These are phyloP conservation scores for Plebejus argus DNA, from an alignment of 2,888 invertebrate species.

Conservation along the genomic window DNA sequence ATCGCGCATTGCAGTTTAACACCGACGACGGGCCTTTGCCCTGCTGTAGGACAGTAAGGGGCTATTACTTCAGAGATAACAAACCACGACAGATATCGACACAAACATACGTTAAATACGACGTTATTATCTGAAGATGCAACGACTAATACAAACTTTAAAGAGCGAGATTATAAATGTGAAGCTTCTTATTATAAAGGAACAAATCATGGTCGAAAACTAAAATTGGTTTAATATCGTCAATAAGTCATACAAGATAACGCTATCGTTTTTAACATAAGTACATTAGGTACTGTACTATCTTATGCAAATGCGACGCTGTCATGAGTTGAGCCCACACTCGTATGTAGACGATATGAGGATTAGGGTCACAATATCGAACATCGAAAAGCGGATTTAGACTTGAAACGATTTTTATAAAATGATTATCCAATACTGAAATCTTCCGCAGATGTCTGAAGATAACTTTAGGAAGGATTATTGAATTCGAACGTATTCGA, in stretches of 20 bases:
- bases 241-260: conserved; percentile 5
- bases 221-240: neutral
- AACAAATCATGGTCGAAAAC: neutral
- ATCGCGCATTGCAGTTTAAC: conserved; percentile 41
- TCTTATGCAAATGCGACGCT: conserved; percentile 23
- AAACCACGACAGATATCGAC: conserved; percentile 34
- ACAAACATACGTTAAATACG: conserved; percentile 31
- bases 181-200: neutral
- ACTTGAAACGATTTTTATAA: conserved; percentile 29
- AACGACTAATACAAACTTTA: neutral
- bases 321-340: conserved; percentile 12
- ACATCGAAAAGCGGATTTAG: conserved; percentile 26
- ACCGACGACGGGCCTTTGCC: conserved; percentile 42
- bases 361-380: conserved; percentile 29
- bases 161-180: neutral
- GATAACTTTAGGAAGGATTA: conserved; percentile 24
- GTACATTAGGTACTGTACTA: neutral
- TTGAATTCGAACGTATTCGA: conserved; percentile 16
- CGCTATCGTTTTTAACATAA: neutral
- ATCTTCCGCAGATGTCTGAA: conserved; percentile 23
- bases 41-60: conserved; percentile 42
- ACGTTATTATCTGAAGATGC: conserved; percentile 6
- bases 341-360: conserved; percentile 23
- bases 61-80: conserved; percentile 41
- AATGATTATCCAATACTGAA: conserved; percentile 23